Evolutionary conservation across 2,797 vertebrate genomes (phyloP).

Genomic region (Prunella strophiata): DNA sequence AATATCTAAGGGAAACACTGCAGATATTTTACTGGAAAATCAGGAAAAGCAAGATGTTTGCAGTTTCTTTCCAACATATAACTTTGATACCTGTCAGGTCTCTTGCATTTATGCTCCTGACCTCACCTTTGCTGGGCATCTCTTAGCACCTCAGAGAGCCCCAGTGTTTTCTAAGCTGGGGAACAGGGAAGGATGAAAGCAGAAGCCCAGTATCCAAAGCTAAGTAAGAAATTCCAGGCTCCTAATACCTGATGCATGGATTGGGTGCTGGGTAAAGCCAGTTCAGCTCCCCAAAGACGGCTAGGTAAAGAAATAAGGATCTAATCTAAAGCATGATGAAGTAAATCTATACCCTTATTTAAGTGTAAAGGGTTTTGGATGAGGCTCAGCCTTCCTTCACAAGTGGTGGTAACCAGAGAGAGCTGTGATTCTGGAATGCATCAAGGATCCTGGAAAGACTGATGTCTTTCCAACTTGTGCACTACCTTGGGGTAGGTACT

Average conservation of each 20-base stretch:
- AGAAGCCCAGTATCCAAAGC: neutral
- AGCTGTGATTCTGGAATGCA: neutral
- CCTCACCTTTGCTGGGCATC: neutral
- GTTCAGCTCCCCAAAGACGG: neutral
- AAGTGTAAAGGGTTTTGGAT: neutral
- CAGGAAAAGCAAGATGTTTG: neutral
- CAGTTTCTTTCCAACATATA: neutral
- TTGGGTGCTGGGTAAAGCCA: neutral
- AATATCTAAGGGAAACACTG: neutral
- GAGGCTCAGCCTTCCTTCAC: neutral
- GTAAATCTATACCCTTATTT: neutral
- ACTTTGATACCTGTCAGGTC: neutral
- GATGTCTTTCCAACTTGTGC: neutral
- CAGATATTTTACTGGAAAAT: constrained; percentile 5
- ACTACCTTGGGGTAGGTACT: neutral
- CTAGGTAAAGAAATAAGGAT: neutral
- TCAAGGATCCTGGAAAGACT: neutral
- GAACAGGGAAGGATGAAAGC: neutral
- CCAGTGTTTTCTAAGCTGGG: neutral
- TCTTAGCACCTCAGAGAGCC: neutral
- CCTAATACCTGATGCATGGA: neutral
- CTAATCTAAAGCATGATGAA: neutral
- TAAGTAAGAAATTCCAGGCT: neutral
- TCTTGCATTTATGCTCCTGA: neutral
- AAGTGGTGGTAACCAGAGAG: neutral